These are phyloP conservation scores for Promerops cafer DNA, from an alignment of 2,113 vertebrate species.

Conservation along the genomic window DNA sequence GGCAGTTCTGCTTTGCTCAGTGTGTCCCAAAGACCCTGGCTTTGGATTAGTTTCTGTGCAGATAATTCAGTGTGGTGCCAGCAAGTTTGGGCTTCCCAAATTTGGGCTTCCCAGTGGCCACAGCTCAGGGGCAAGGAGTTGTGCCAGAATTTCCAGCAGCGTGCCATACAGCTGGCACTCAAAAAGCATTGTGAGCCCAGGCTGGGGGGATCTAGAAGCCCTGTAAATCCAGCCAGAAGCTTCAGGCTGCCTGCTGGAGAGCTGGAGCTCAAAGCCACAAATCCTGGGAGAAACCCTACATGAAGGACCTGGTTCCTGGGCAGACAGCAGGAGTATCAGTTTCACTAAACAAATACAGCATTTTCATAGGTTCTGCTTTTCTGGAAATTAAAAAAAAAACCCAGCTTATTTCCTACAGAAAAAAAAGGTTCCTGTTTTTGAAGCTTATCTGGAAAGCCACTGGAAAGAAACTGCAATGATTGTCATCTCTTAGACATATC, in stretches of 20 bases:
- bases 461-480: background rate
- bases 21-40: background rate
- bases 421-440: background rate
- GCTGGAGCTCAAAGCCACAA: background rate
- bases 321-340: background rate
- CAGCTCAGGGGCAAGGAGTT: background rate
- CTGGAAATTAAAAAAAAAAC: background rate
- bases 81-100: background rate
- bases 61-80: background rate
- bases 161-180: background rate
- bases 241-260: background rate
- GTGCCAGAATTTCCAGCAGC: background rate
- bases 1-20: background rate
- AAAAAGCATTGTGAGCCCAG: background rate
- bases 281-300: background rate
- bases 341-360: background rate
- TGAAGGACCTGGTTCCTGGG: background rate
- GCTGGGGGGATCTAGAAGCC: background rate
- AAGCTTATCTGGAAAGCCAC: background rate
- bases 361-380: background rate
- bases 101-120: background rate
- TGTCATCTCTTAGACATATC: background rate
- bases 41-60: background rate
- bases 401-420: background rate
- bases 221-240: background rate